Base-by-base conservation (phyloP, 2,113 vertebrate genomes). In the Psilopsiagon aymara region DNA sequence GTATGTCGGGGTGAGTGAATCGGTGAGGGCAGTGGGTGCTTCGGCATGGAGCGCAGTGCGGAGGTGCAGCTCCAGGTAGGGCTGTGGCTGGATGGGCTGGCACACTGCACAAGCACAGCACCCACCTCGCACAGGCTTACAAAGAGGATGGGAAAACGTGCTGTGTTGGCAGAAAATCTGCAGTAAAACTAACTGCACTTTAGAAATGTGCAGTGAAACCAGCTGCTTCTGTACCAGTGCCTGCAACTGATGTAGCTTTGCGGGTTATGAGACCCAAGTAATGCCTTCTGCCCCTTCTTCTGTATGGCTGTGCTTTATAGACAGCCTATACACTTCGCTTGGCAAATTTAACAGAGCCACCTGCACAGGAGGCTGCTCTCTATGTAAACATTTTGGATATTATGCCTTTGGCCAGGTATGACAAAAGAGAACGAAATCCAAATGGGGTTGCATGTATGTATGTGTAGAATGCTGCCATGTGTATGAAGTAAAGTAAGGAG, bases 11-110 rank as follows among this genome's bases (percentile, higher is more conserved):
- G 35, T 62, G 60, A 39, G 10, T 13, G 39, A 23, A 43, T n/a
- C 21, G 4, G 33, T n/a, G 33, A 35, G n/a, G 59, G 59, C n/a
- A 60, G n/a, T 25, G n/a, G 57, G 12, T 21, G 24, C 67, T 37
- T 55, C 4, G 3, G 17, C 1, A 0, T 10, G 46, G 59, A 28
- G 59, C 4, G 0, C 44, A 4, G 25, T 7, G 53, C 7, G 4
- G 33, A 60, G 59, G 12, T 31, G 47, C 21, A n/a, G 66, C 67
- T 49, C 20, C 3, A 1, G 66, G 33, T 49, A 46, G 49, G 29
- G 46, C 62, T 69, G 7, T 11, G 31, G 25, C 76, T 55, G 62
- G 17, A 12, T 0, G 1, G 35, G 43, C 27, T 24, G 37, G 25
- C 35, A 27, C 1, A 2, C 47, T 43, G 62, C 49, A 13, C 20